These are phyloP conservation scores for Solenopsis invicta DNA, from an alignment of 1,140 invertebrate genomes.

Conservation along the genomic window DNA sequence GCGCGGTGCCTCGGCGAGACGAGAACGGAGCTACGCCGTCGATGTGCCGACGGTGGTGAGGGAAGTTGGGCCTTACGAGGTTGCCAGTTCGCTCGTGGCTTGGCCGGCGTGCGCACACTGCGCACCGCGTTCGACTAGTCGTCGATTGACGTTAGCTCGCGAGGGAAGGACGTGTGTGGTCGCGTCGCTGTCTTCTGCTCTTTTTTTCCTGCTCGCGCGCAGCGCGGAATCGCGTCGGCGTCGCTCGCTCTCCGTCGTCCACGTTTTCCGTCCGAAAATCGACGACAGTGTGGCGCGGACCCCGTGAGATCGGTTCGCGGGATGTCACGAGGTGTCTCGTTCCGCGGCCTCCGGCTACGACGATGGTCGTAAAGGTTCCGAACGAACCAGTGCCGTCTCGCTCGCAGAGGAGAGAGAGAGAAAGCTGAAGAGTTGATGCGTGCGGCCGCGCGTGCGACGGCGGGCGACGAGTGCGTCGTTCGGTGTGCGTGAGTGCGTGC, in stretches of 20 bases:
- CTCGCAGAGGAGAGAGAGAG: conserved; percentile 7
- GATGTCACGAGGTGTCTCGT: conserved; percentile 37
- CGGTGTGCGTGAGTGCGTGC: conserved; percentile 11
- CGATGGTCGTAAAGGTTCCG: conserved; percentile 33
- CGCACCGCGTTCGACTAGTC: conserved; percentile 20
- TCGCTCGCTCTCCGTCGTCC: neutral
- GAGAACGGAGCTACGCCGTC: conserved; percentile 24
- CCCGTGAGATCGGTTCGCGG: neutral
- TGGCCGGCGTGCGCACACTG: conserved; percentile 31
- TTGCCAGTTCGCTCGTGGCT: conserved; percentile 74
- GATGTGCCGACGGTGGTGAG: conserved; percentile 38
- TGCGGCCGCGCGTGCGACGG: conserved; percentile 16
- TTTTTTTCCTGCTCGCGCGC: conserved; percentile 17
- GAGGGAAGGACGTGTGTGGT: neutral
- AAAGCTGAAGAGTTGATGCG: neutral
- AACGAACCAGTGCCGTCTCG: conserved; percentile 51
- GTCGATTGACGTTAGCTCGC: conserved; percentile 53
- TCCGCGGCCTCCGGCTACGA: conserved; percentile 35
- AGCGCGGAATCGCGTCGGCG: neutral
- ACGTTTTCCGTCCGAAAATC: neutral
- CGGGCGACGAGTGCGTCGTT: neutral
- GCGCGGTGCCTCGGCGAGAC: neutral
- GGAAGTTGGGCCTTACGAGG: conserved; percentile 76
- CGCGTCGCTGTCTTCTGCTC: neutral
- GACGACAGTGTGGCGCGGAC: neutral